Percentiles rank a stretch among this genome's conserved stretches.
Conservation (phyloP, 2,797 vertebrate genomes). For the Sebastes vulpes region DNA sequence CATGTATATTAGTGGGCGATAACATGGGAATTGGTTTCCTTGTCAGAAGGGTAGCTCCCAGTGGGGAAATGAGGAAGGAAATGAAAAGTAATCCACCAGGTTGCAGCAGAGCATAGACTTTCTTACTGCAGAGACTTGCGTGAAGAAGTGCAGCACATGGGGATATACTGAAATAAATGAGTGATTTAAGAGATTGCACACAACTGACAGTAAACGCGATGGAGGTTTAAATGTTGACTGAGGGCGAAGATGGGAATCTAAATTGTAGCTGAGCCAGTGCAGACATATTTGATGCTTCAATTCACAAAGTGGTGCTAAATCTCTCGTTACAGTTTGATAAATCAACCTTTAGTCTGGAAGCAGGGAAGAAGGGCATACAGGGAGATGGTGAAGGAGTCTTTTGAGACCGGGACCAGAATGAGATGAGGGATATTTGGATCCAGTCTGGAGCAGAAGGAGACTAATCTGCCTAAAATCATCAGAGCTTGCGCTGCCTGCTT, state of each 20-base stretch:
- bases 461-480: slow-evolving; percentile 72
- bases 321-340: slow-evolving; percentile 58
- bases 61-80: slow-evolving; percentile 64
- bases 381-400: slow-evolving; percentile 41
- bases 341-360: slow-evolving; percentile 55
- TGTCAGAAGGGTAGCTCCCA: slow-evolving; percentile 59
- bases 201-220: slow-evolving; percentile 15
- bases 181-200: slow-evolving; percentile 16
- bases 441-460: slow-evolving; percentile 65
- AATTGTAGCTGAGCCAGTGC: slow-evolving; percentile 32
- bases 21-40: slow-evolving; percentile 69
- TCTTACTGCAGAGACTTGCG: slow-evolving; percentile 35
- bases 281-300: slow-evolving; percentile 47
- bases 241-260: slow-evolving; percentile 43
- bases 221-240: slow-evolving; percentile 43
- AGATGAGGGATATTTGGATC: slow-evolving; percentile 68
- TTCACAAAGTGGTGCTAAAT: slow-evolving; percentile 53
- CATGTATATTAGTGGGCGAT: slow-evolving; percentile 68
- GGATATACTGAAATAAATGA: slow-evolving; percentile 5
- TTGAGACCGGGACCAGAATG: slow-evolving; percentile 52
- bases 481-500: slow-evolving; percentile 64
- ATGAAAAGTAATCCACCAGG: slow-evolving; percentile 57
- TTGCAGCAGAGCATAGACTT: slow-evolving; percentile 39
- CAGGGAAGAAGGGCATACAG: slow-evolving; percentile 6
- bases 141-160: neutral